phyloP scores from a whole-genome alignment of 2,888 invertebrate genomes.

The Furcula furcula region DNA sequence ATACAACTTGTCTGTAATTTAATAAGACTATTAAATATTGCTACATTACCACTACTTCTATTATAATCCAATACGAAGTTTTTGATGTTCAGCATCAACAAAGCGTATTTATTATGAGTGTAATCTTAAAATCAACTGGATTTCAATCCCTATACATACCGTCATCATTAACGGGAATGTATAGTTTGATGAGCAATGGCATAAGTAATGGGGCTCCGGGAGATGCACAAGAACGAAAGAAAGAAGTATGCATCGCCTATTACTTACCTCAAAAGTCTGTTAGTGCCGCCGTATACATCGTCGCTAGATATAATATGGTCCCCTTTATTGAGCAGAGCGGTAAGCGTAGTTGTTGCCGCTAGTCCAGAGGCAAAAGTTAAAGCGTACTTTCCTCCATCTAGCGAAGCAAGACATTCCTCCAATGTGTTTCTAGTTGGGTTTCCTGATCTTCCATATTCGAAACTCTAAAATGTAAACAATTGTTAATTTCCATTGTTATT shows the following conservation, averaged over 20 bases:
- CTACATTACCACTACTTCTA: neutral
- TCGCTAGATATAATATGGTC: conserved; percentile 96
- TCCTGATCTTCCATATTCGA: conserved; percentile 95
- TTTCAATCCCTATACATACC: no score
- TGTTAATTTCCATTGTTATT: no score
- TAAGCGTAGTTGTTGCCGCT: conserved; percentile 90
- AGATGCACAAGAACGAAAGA: neutral
- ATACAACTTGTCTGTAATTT: conserved; percentile 81
- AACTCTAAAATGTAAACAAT: conserved; percentile 83
- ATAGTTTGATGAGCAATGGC: no score
- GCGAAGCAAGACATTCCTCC: conserved; percentile 93
- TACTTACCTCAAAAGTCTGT: conserved; percentile 83
- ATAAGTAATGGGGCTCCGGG: no score
- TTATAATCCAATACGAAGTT: no score
- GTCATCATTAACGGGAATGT: no score
- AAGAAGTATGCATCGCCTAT: neutral
- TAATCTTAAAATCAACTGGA: no score
- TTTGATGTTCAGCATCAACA: no score
- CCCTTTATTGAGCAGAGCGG: conserved; percentile 88
- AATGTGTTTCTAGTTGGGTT: conserved; percentile 96
- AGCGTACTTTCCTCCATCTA: conserved; percentile 94
- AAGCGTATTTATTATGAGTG: no score
- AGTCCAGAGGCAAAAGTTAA: conserved; percentile 94
- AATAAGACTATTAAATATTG: conserved; percentile 3
- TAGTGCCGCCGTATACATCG: conserved; percentile 97